Evolutionary conservation across 2,888 invertebrate genomes (phyloP).

Genomic region (Andrena praecox): DNA sequence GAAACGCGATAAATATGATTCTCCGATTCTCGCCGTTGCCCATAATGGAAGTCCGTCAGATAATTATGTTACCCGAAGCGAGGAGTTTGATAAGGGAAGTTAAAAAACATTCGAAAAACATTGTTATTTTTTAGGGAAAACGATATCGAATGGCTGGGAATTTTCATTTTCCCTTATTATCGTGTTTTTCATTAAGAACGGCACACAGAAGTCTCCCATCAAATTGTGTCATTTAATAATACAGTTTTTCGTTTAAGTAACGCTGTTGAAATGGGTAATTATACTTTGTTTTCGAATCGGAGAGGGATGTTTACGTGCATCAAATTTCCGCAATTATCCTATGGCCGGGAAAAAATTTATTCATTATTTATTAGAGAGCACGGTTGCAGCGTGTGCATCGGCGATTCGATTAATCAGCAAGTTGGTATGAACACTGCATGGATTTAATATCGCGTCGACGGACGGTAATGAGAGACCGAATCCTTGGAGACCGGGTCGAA

Average conservation of each 20-base stretch:
- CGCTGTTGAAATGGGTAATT: too few relatives aligned
- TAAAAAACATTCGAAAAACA: too few relatives aligned
- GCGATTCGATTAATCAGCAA: constrained; percentile 40
- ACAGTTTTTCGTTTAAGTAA: too few relatives aligned
- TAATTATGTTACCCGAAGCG: not conserved
- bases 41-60: not conserved
- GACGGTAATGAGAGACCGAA: constrained; percentile 38
- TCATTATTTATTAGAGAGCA: not conserved
- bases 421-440: constrained; percentile 42
- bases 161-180: too few relatives aligned
- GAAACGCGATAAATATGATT: constrained; percentile 9
- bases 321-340: too few relatives aligned
- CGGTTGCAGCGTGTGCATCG: not conserved
- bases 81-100: not conserved
- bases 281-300: too few relatives aligned
- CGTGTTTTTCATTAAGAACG: too few relatives aligned
- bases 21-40: not conserved
- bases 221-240: too few relatives aligned
- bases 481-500: constrained; percentile 41
- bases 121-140: too few relatives aligned
- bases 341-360: not conserved
- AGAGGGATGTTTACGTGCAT: too few relatives aligned
- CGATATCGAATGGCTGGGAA: too few relatives aligned
- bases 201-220: too few relatives aligned
- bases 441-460: constrained; percentile 41